Conservation (phyloP, 2,797 vertebrate genomes). For the Lerista edwardsae region DNA sequence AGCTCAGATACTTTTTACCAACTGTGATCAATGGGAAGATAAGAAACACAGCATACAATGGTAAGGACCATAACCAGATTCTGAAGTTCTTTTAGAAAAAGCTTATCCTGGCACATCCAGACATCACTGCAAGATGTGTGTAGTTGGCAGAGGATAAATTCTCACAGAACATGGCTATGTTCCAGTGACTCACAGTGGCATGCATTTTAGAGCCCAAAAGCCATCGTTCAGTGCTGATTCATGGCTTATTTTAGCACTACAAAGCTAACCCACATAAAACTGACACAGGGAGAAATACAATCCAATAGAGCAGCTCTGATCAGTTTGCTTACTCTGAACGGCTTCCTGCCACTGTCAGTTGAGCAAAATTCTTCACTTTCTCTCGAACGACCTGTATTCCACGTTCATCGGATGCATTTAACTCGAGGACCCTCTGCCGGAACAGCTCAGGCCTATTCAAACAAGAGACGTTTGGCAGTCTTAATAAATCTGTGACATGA, state of each 20-base stretch:
- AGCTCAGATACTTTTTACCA: neutral
- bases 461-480: neutral
- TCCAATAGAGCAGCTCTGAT: neutral
- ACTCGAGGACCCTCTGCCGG: constrained; percentile 91
- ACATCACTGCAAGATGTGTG: constrained; percentile 3
- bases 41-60: neutral
- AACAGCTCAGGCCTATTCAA: constrained; percentile 87
- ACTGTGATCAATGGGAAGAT: neutral
- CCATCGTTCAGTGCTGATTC: constrained; percentile 23
- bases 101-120: too few species aligned
- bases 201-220: neutral
- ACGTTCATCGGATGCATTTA: constrained; percentile 97
- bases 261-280: constrained; percentile 27
- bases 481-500: neutral
- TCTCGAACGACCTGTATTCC: constrained; percentile 96
- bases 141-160: neutral
- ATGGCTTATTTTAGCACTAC: constrained; percentile 41
- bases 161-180: neutral
- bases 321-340: constrained; percentile 88
- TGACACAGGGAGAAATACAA: constrained; percentile 13
- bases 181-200: neutral
- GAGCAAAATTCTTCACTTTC: constrained; percentile 96
- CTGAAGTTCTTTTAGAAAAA: neutral
- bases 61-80: neutral
- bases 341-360: constrained; percentile 89